A percentile compares a stretch with the other conserved stretches of the same genome.
phyloP scores from a whole-genome alignment of 2,797 vertebrate species.

The Meda fulgida region DNA sequence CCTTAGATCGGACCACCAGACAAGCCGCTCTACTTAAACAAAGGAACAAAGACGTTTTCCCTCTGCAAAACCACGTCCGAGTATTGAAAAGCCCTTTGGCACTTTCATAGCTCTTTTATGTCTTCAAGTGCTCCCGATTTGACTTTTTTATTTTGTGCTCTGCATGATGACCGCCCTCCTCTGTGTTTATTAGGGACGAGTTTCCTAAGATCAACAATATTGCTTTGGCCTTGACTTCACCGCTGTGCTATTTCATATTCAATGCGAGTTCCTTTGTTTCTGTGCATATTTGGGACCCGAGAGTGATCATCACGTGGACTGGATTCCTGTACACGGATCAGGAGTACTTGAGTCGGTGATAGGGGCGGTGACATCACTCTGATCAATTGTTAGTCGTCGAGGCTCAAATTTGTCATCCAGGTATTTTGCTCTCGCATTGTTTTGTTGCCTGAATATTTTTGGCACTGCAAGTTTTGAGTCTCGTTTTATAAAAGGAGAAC shows the following conservation, averaged over 20 bases:
- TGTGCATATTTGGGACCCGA: conserved; percentile 64
- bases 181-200: conserved; percentile 75
- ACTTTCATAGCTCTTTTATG: conserved; percentile 69
- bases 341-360: neutral
- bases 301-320: conserved; percentile 38
- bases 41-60: conserved; percentile 74
- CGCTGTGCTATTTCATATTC: conserved; percentile 70
- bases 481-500: conserved; percentile 75
- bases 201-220: conserved; percentile 85
- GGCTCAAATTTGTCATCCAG: conserved; percentile 60
- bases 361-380: conserved; percentile 54
- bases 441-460: conserved; percentile 71
- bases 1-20: conserved; percentile 60
- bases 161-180: conserved; percentile 57
- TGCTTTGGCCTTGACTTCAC: conserved; percentile 76
- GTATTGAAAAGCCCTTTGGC: conserved; percentile 74
- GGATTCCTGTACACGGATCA: conserved; percentile 37
- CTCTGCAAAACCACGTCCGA: conserved; percentile 65
- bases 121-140: conserved; percentile 61
- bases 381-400: conserved; percentile 60
- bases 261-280: conserved; percentile 78
- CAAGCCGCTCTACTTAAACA: conserved; percentile 71
- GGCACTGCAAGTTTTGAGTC: conserved; percentile 66
- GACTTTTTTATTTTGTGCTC: conserved; percentile 67
- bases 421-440: conserved; percentile 69